phyloP scores from a whole-genome alignment of 2,113 vertebrate genomes.

The Isichthys henryi region DNA sequence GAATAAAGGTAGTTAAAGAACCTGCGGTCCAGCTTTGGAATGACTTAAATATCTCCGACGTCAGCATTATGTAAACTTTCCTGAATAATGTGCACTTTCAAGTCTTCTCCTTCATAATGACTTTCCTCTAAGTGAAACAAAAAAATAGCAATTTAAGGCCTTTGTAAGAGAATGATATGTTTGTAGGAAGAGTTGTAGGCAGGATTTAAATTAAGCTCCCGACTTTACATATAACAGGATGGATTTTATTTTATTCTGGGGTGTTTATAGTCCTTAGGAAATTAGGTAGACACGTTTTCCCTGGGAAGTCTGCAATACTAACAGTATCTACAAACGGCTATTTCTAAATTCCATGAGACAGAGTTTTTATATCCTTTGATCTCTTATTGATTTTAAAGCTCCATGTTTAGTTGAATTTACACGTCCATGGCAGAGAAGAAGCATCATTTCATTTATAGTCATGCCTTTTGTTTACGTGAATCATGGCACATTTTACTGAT shows the following conservation, averaged over 20 bases:
- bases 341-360: background rate
- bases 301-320: background rate
- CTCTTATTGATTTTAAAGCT: background rate
- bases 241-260: constrained; percentile 2
- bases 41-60: constrained; percentile 48
- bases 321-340: background rate
- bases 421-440: background rate
- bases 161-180: constrained; percentile 15
- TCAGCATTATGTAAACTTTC: constrained; percentile 56
- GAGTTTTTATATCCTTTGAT: background rate
- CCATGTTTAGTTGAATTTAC: background rate
- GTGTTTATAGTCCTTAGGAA: constrained; percentile 10
- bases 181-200: background rate
- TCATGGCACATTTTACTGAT: background rate
- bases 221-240: background rate
- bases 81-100: constrained; percentile 55
- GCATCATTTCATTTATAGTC: background rate
- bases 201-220: constrained; percentile 13
- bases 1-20: constrained; percentile 36
- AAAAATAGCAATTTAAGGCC: background rate
- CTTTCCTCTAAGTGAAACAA: constrained; percentile 51
- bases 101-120: constrained; percentile 48
- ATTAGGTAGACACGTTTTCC: background rate
- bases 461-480: background rate
- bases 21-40: constrained; percentile 30